Conservation (phyloP, 2,797 vertebrate species). For the Masticophis lateralis region DNA sequence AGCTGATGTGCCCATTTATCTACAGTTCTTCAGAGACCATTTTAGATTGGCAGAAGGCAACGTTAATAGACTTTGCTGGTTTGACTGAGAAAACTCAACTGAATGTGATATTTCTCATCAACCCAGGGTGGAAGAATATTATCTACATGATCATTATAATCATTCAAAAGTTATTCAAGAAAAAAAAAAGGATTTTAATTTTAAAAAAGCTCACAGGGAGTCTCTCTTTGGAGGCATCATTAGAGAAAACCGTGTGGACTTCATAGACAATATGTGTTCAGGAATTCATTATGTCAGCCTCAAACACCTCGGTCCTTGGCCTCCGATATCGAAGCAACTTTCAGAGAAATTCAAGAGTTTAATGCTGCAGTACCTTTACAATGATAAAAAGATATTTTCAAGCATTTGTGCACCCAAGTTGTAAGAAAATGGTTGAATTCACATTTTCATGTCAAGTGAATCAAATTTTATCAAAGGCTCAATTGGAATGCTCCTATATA, state of each 20-base stretch:
- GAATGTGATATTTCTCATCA: constrained; percentile 47
- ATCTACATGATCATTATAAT: constrained; percentile 59
- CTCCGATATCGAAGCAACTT: not conserved
- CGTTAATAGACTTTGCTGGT: constrained; percentile 44
- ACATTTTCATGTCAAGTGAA: not conserved
- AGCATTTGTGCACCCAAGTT: not conserved
- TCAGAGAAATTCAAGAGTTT: not conserved
- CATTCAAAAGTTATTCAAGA: constrained; percentile 64
- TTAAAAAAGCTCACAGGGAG: not conserved
- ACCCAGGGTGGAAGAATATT: constrained; percentile 52
- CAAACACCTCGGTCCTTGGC: not conserved
- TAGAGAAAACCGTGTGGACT: not conserved
- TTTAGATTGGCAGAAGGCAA: constrained; percentile 55
- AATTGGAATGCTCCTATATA: not conserved
- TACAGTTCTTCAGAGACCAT: constrained; percentile 44
- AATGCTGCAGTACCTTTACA: not conserved
- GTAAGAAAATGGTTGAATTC: not conserved
- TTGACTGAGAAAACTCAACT: constrained; percentile 48
- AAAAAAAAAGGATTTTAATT: not conserved
- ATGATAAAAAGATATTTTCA: not conserved
- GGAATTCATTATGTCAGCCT: not conserved
- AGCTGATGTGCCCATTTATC: constrained; percentile 50
- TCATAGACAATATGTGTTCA: not conserved
- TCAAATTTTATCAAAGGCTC: not conserved
- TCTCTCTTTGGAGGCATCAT: not conserved